These are phyloP conservation scores for Plebejus argus DNA, from an alignment of 2,888 invertebrate species.

Conservation along the genomic window DNA sequence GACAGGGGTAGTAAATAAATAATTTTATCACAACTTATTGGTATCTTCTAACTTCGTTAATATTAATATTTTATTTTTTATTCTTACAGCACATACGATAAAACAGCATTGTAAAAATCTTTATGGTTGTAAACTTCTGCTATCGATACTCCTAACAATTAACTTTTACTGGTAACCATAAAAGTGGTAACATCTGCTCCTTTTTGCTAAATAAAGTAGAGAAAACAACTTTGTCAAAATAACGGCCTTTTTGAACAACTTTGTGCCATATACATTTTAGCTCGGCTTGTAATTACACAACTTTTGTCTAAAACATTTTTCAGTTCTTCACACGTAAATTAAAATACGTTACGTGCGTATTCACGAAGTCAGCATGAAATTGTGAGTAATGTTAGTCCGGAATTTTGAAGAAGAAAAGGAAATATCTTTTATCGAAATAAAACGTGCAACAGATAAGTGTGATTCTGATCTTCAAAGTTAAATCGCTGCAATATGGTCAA, in stretches of 20 bases:
- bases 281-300: background rate
- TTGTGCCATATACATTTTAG: constrained; percentile 4
- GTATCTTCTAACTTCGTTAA: too few species aligned
- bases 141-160: constrained; percentile 24
- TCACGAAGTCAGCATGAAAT: too few species aligned
- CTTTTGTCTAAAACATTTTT: background rate
- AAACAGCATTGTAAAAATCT: background rate
- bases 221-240: constrained; percentile 27
- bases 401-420: background rate
- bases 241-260: constrained; percentile 13
- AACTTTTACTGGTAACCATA: constrained; percentile 30
- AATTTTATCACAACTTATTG: too few species aligned
- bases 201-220: constrained; percentile 21
- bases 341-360: too few species aligned
- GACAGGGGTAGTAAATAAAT: too few species aligned
- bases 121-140: background rate
- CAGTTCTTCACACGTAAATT: too few species aligned
- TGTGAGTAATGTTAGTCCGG: too few species aligned
- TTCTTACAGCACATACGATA: background rate
- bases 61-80: too few species aligned
- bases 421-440: background rate
- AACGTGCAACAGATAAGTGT: constrained; percentile 1
- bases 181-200: constrained; percentile 28
- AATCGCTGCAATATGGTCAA: background rate
- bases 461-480: background rate